Evolutionary conservation across 2,888 invertebrate species (phyloP), one percentile per base, ranked within the genome.

Genomic region (Meghimatium bilineatum): DNA sequence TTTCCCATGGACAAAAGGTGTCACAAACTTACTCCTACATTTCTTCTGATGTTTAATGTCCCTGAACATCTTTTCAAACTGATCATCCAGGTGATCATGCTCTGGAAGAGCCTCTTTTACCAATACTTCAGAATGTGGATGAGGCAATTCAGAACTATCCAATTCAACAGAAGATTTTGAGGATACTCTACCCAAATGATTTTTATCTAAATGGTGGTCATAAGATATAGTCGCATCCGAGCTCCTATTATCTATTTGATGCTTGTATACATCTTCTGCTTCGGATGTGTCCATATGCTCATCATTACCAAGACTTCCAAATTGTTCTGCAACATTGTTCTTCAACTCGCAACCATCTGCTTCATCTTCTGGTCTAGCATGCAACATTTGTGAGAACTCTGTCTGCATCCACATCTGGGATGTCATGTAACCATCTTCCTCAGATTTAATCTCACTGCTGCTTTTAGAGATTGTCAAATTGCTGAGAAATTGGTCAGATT

Each of bases 381-480:
- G 3, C 67, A 69, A 34, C 63, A 83, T 79, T 69, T 84, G 84
- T 63, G 84, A 80, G 75, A 84, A 84, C 36, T 84, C 84, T 36
- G 84, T 67, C 26, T 56, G 34, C 0, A 26, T 52, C 84, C 84
- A 84, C 74, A 84, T 75, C 44, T 84, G 84, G n/a, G 84, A 80
- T 10, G 84, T 29, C 26, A 84, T 56, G 32, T 67, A 29, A 14
- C 23, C 29, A 66, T 82, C 76, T 17, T 75, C 49, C 32, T 81
- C 81, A 5, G 38, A 44, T 12, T 17, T 3, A 8, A 12, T 17
- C 14, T 3, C 56, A 17, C 44, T 29, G 26, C 26, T 36, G n/a
- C 23, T 67, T 67, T 17, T 34, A 14, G 17, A 10, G 17, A 20
- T 12, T 34, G 67, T 34, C 20, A 20, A 56, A 23, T 14, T 56